phyloP scores from a whole-genome alignment of 2,797 vertebrate species.

The Masticophis lateralis region DNA sequence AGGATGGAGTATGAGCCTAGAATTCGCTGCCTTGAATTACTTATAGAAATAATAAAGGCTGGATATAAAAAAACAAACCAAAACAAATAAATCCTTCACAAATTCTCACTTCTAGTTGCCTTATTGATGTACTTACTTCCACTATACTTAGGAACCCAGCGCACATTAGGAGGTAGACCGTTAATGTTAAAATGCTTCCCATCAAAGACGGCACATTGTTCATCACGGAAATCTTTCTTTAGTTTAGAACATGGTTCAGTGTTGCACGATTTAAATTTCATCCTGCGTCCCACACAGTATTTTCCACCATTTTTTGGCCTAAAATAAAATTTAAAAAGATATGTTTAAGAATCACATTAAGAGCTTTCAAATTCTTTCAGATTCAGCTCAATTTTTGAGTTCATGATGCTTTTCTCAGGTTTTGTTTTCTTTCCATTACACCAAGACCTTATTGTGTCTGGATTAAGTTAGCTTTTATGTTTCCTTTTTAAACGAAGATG shows the following conservation, averaged over 20 bases:
- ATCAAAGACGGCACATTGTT: conserved; percentile 90
- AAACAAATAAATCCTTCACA: neutral
- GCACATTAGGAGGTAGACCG: conserved; percentile 91
- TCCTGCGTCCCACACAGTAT: conserved; percentile 93
- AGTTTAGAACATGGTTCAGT: conserved; percentile 90
- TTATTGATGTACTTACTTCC: conserved; percentile 83
- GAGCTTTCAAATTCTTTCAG: neutral
- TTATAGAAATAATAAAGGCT: neutral
- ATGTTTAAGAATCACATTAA: neutral
- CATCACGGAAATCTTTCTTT: conserved; percentile 93
- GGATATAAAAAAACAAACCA: neutral
- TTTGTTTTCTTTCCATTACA: neutral
- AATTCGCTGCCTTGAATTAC: neutral
- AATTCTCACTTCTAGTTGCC: neutral
- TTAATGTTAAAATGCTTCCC: conserved; percentile 99
- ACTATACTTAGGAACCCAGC: conserved; percentile 98
- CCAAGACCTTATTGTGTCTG: neutral
- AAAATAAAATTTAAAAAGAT: conserved; percentile 23
- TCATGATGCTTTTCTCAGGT: neutral
- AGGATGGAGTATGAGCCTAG: neutral
- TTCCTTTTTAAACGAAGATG: neutral
- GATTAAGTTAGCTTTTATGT: neutral
- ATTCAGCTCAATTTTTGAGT: neutral
- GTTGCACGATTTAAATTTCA: conserved; percentile 99
- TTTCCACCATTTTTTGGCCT: conserved; percentile 93